Evolutionary conservation across 1,140 invertebrate species (phyloP).

Genomic region (Drosophila aff.): DNA sequence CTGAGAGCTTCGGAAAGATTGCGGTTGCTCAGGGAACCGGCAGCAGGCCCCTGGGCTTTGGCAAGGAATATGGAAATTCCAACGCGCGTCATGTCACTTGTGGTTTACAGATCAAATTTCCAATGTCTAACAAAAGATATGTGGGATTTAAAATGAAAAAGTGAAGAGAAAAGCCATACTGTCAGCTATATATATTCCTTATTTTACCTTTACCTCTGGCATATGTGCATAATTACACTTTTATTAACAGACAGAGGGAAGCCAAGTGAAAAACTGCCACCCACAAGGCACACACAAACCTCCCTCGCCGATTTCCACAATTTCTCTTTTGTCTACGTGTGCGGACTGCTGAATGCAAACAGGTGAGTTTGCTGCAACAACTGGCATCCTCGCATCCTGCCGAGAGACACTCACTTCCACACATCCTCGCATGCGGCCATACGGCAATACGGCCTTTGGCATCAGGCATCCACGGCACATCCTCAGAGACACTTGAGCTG

Average conservation of each 20-base stretch:
- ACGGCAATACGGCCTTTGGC: slow-evolving; percentile 7
- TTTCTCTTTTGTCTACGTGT: slow-evolving; percentile 57
- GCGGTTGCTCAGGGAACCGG: not conserved
- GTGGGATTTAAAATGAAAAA: slow-evolving; percentile 41
- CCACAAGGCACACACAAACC: slow-evolving; percentile 16
- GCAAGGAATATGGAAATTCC: slow-evolving; percentile 13
- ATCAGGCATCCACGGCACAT: slow-evolving; percentile 53
- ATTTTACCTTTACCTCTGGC: slow-evolving; percentile 18
- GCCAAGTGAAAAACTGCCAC: slow-evolving; percentile 60
- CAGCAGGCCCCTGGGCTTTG: not conserved
- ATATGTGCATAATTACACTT: slow-evolving; percentile 77
- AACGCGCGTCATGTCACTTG: slow-evolving; percentile 49
- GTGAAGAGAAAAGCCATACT: slow-evolving; percentile 1
- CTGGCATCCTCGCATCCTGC: slow-evolving; percentile 18
- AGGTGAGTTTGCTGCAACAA: slow-evolving; percentile 54
- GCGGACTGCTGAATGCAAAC: slow-evolving; percentile 76
- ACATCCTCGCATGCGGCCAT: slow-evolving; percentile 2
- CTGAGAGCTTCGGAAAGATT: slow-evolving; percentile 11
- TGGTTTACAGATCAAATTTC: slow-evolving; percentile 65
- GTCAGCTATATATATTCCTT: not conserved
- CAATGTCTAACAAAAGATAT: slow-evolving; percentile 72
- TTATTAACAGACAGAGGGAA: slow-evolving; percentile 72
- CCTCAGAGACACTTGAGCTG: slow-evolving; percentile 77
- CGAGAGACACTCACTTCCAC: not conserved
- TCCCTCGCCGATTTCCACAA: slow-evolving; percentile 1